These are phyloP conservation scores for Chlorodrepanis virens DNA, from an alignment of 2,113 vertebrate genomes.

Conservation along the genomic window DNA sequence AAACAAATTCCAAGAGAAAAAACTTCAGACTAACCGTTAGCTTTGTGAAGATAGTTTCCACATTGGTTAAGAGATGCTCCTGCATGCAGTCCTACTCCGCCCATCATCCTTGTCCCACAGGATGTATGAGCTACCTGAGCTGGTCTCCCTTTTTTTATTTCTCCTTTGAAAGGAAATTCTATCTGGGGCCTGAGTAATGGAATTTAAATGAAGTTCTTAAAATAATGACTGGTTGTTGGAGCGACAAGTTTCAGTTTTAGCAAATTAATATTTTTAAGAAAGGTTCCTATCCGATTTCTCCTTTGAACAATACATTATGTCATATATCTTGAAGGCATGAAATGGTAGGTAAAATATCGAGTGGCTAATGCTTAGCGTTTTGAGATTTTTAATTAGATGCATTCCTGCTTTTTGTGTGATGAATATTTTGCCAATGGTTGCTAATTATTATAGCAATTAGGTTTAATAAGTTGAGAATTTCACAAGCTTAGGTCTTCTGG, in stretches of 20 bases:
- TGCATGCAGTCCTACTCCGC: background rate
- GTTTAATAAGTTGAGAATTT: constrained; percentile 51
- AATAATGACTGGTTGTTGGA: background rate
- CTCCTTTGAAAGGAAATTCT: background rate
- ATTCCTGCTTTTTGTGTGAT: constrained; percentile 8
- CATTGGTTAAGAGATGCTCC: background rate
- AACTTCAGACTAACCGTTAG: background rate
- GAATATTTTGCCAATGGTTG: constrained; percentile 35
- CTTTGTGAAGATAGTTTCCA: background rate
- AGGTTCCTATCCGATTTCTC: background rate
- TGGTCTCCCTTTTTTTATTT: background rate
- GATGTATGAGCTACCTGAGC: background rate
- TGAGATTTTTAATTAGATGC: constrained; percentile 33
- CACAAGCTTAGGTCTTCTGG: constrained; percentile 24
- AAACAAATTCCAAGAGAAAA: background rate
- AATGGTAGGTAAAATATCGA: constrained; percentile 4
- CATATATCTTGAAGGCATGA: background rate
- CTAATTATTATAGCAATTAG: constrained; percentile 62
- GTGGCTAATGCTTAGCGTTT: constrained; percentile 5
- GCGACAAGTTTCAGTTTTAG: background rate
- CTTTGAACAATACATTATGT: background rate
- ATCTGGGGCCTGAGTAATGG: background rate
- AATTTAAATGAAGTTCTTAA: background rate
- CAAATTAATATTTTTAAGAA: background rate
- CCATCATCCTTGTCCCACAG: background rate